Evolutionary conservation across 2,888 invertebrate species (phyloP).

Genomic region (Bimastos eiseni): DNA sequence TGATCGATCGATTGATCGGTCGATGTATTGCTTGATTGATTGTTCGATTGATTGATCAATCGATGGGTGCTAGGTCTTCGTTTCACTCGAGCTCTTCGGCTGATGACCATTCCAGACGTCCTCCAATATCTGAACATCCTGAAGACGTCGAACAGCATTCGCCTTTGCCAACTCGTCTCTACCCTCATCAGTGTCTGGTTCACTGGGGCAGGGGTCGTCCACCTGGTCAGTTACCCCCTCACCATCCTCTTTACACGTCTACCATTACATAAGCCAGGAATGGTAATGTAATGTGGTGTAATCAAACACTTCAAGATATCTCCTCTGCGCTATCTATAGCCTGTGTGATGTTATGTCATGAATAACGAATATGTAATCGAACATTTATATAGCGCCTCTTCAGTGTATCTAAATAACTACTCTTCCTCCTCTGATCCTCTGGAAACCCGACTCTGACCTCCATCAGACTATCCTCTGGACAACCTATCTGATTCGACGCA

Average conservation of each 20-base stretch:
- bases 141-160: constrained; percentile 99
- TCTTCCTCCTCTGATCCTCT: neutral
- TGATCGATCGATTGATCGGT: no score
- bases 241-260: no score
- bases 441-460: neutral
- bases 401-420: neutral
- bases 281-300: no score
- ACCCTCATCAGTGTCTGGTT: constrained; percentile 99
- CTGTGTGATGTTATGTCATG: no score
- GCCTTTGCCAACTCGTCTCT: constrained; percentile 98
- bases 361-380: no score
- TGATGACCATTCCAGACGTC: constrained; percentile 99
- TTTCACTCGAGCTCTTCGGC: constrained; percentile 97
- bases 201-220: constrained; percentile 96
- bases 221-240: constrained; percentile 26
- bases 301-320: no score
- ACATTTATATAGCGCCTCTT: no score
- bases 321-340: no score
- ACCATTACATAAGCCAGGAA: constrained; percentile 57
- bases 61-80: constrained; percentile 78
- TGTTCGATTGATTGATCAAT: neutral
- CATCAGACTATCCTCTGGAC: neutral
- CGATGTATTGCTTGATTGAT: neutral
- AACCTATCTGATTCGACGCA: no score
- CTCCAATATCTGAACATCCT: constrained; percentile 99